Evolutionary conservation across 2,113 vertebrate genomes (phyloP).

Genomic region (Sturnira hondurensis): DNA sequence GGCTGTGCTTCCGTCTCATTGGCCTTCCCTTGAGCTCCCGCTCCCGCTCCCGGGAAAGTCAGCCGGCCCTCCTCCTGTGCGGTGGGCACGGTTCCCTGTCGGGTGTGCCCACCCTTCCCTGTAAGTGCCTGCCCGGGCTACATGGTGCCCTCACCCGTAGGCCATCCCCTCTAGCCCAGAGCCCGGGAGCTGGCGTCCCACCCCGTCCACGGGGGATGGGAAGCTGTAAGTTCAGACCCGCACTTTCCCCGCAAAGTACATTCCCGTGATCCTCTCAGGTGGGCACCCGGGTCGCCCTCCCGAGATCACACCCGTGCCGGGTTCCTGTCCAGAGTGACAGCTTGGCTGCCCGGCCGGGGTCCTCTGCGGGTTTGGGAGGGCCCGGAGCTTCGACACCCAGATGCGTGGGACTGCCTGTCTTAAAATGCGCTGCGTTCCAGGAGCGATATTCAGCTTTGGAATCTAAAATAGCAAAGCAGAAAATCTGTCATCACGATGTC

Average conservation of each 20-base stretch:
- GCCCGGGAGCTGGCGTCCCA: not conserved
- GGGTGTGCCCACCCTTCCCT: not conserved
- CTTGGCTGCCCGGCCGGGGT: not conserved
- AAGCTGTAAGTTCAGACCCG: not conserved
- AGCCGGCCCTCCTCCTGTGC: rapidly evolving
- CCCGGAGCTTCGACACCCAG: slow-evolving; percentile 65
- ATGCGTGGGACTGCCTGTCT: slow-evolving; percentile 43
- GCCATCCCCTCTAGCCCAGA: not conserved
- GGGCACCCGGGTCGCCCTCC: not conserved
- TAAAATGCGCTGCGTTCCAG: slow-evolving; percentile 70
- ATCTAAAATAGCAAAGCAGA: slow-evolving; percentile 79
- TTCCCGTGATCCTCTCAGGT: not conserved
- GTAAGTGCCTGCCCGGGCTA: rapidly evolving
- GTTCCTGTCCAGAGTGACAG: not conserved
- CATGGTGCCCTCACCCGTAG: not conserved
- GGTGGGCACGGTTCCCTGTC: rapidly evolving
- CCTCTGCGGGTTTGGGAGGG: not conserved
- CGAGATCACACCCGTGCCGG: not conserved
- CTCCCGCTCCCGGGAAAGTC: not conserved
- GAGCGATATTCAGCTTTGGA: slow-evolving; percentile 61
- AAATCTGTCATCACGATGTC: slow-evolving; percentile 77
- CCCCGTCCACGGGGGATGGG: not conserved
- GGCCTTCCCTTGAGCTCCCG: not conserved
- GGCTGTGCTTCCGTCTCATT: rapidly evolving
- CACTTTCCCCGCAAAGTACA: rapidly evolving